Percentiles rank a stretch among this genome's conserved stretches.
Evolutionary conservation across 2,797 vertebrate genomes (phyloP).

Genomic region (Falco concolor): DNA sequence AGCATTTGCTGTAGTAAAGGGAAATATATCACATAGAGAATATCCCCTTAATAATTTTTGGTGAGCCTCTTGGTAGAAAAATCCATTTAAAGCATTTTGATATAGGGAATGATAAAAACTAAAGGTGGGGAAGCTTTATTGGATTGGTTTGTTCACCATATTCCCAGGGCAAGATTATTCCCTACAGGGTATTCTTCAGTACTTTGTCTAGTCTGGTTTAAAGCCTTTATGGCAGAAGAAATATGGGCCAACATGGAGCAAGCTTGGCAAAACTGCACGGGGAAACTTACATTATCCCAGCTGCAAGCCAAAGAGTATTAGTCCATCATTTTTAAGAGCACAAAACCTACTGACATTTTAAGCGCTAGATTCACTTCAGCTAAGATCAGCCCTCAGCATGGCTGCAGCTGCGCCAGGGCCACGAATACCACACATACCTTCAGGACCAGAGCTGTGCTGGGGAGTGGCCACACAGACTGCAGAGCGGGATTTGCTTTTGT

Average conservation of each 20-base stretch:
- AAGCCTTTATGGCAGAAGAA: background rate
- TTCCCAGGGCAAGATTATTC: background rate
- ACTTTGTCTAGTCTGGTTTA: background rate
- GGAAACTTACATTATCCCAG: background rate
- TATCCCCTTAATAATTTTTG: constrained; percentile 24
- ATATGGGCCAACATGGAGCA: background rate
- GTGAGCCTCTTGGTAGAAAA: background rate
- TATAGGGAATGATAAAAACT: background rate
- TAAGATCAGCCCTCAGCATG: background rate
- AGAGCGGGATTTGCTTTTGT: background rate
- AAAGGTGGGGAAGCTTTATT: background rate
- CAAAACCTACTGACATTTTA: background rate
- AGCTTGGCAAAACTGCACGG: background rate
- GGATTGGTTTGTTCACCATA: background rate
- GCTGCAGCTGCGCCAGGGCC: background rate
- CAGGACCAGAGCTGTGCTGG: background rate
- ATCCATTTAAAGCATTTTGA: constrained; percentile 2
- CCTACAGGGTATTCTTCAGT: background rate
- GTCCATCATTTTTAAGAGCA: background rate
- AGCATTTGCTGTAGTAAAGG: background rate
- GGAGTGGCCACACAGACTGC: background rate
- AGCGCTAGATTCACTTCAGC: background rate
- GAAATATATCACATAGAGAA: background rate
- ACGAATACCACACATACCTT: background rate
- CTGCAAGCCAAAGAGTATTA: background rate